Evolutionary conservation across 1,140 invertebrate species (phyloP).

Genomic region (Halesus radiatus): DNA sequence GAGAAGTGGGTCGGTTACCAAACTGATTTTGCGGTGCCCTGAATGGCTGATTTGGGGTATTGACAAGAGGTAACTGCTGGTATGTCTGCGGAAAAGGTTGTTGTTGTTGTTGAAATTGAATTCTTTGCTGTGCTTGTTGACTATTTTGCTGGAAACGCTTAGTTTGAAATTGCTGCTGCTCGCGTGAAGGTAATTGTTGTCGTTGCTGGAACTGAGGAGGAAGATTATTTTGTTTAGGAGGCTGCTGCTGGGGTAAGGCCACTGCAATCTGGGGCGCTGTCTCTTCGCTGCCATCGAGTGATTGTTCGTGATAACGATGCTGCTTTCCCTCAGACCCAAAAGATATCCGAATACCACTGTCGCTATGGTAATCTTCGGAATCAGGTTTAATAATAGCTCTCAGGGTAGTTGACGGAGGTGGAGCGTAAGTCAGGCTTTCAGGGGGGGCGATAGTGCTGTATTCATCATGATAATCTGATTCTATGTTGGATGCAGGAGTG

Average conservation of each 20-base stretch:
- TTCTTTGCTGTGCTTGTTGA: slow-evolving; percentile 64
- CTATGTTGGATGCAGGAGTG: slow-evolving; percentile 75
- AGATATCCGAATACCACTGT: slow-evolving; percentile 81
- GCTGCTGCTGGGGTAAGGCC: slow-evolving; percentile 68
- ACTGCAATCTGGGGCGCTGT: slow-evolving; percentile 73
- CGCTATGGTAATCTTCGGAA: slow-evolving; percentile 83
- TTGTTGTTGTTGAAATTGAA: slow-evolving; percentile 70
- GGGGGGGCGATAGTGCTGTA: slow-evolving; percentile 64
- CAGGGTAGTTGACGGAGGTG: slow-evolving; percentile 80
- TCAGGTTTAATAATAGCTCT: slow-evolving; percentile 87
- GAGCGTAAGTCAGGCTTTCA: slow-evolving; percentile 66
- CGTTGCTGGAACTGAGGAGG: slow-evolving; percentile 51
- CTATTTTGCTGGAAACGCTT: slow-evolving; percentile 57
- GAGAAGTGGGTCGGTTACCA: slow-evolving; percentile 44
- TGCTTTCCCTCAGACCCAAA: slow-evolving; percentile 76
- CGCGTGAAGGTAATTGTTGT: slow-evolving; percentile 60
- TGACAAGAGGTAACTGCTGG: slow-evolving; percentile 66
- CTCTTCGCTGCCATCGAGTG: slow-evolving; percentile 69
- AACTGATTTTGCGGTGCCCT: slow-evolving; percentile 60
- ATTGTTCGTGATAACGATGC: slow-evolving; percentile 69
- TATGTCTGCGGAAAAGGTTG: slow-evolving; percentile 63
- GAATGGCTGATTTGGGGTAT: slow-evolving; percentile 63
- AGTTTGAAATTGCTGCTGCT: slow-evolving; percentile 56
- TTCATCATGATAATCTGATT: slow-evolving; percentile 68
- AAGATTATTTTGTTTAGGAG: slow-evolving; percentile 55